These are phyloP conservation scores for Trachelus troglodyta DNA, from an alignment of 2,888 invertebrate species.

Conservation along the genomic window DNA sequence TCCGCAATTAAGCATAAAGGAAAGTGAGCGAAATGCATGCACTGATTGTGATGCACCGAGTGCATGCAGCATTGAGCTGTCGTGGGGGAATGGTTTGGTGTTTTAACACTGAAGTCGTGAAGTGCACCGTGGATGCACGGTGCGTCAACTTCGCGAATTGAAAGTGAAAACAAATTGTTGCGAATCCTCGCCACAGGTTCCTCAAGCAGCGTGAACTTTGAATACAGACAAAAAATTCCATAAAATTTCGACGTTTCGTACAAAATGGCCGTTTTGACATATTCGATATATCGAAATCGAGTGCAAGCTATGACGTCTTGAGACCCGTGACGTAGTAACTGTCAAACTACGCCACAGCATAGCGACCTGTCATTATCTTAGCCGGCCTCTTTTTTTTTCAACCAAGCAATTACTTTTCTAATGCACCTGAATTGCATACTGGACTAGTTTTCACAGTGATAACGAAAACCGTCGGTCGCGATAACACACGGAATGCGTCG, in stretches of 20 bases:
- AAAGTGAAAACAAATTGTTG: slow-evolving; percentile 16
- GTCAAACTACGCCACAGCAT: neutral
- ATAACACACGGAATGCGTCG: neutral
- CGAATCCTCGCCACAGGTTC: neutral
- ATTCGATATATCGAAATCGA: neutral
- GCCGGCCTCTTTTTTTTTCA: neutral
- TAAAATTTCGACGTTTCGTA: neutral
- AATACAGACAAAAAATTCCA: no score
- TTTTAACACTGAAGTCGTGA: neutral
- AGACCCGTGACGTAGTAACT: neutral
- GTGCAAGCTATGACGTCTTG: neutral
- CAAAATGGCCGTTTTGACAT: neutral
- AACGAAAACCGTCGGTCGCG: neutral
- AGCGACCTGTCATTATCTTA: neutral
- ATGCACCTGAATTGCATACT: neutral
- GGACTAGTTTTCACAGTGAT: slow-evolving; percentile 9
- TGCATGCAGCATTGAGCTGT: slow-evolving; percentile 3
- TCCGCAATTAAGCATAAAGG: slow-evolving; percentile 48
- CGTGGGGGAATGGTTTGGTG: neutral
- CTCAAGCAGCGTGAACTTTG: neutral
- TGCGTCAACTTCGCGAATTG: neutral
- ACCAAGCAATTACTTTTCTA: slow-evolving; percentile 1
- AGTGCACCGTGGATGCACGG: neutral
- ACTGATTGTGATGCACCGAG: slow-evolving; percentile 41
- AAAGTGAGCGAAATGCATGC: slow-evolving; percentile 48